Conservation (phyloP, 1,140 invertebrate genomes). For the Drosophila nannoptera region DNA sequence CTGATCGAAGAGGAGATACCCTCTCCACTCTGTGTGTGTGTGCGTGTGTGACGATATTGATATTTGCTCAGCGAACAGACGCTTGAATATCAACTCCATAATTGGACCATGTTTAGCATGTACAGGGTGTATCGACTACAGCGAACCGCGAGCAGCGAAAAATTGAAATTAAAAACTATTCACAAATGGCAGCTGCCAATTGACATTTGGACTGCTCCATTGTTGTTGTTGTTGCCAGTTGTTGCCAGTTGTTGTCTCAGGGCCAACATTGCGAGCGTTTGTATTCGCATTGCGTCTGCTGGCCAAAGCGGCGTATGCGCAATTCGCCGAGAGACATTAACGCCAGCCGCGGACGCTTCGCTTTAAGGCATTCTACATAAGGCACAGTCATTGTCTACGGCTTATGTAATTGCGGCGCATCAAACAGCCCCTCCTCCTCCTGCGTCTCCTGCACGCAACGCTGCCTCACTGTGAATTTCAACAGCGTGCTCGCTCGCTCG, state of each 20-base stretch:
- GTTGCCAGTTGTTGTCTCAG: slow-evolving; percentile 46
- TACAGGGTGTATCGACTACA: slow-evolving; percentile 5
- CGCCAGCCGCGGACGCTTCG: slow-evolving; percentile 27
- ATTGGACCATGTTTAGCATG: not conserved
- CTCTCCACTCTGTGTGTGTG: no score
- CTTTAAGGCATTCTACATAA: slow-evolving; percentile 21
- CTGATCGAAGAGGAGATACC: not conserved
- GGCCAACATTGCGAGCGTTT: slow-evolving; percentile 53
- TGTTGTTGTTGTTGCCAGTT: slow-evolving; percentile 12
- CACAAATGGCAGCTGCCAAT: slow-evolving; percentile 45
- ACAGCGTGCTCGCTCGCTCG: slow-evolving; percentile 33
- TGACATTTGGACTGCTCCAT: slow-evolving; percentile 25
- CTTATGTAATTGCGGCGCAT: slow-evolving; percentile 44
- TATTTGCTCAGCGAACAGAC: not conserved
- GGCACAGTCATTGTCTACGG: slow-evolving; percentile 40
- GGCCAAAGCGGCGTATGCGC: slow-evolving; percentile 50
- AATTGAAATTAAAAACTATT: slow-evolving; percentile 61
- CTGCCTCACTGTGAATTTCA: slow-evolving; percentile 29
- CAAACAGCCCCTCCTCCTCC: not conserved
- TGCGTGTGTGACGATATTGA: not conserved
- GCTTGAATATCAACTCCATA: not conserved
- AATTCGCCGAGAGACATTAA: slow-evolving; percentile 47
- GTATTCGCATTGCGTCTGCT: slow-evolving; percentile 48
- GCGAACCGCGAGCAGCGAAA: slow-evolving; percentile 24
- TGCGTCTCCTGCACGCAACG: slow-evolving; percentile 29